Evolutionary conservation across 2,888 invertebrate genomes (phyloP).

Genomic region (Cartodere bifasciata): DNA sequence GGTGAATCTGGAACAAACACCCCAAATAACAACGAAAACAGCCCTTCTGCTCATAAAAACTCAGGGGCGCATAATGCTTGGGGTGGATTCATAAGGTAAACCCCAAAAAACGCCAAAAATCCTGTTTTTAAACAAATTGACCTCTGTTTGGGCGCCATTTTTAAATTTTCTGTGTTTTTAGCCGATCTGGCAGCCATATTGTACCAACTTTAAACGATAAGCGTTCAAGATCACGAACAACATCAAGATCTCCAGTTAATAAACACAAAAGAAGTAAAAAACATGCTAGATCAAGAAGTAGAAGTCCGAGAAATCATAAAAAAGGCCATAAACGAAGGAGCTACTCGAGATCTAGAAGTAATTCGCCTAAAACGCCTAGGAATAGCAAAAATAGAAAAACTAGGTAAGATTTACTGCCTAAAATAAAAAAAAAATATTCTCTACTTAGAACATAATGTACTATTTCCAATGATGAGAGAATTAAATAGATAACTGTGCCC

Average conservation of each 20-base stretch:
- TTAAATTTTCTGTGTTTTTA: conserved; percentile 16
- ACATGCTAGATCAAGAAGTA: conserved; percentile 28
- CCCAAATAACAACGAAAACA: conserved; percentile 28
- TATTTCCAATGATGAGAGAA: no score
- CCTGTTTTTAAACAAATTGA: no score
- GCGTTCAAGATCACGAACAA: conserved; percentile 29
- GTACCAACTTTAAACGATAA: conserved; percentile 30
- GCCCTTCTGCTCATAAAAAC: conserved; percentile 39
- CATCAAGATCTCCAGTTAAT: conserved; percentile 28
- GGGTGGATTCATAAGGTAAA: conserved; percentile 53
- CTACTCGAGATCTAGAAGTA: conserved; percentile 32
- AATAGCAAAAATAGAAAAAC: conserved; percentile 26
- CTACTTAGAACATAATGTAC: no score
- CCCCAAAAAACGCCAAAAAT: no score
- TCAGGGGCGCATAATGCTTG: conserved; percentile 51
- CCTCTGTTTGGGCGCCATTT: no score
- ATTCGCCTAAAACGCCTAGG: no score
- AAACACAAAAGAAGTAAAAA: conserved; percentile 31
- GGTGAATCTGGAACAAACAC: conserved; percentile 41
- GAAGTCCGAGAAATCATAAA: conserved; percentile 29
- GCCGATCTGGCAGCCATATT: conserved; percentile 34
- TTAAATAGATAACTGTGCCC: no score
- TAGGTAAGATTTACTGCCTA: conserved; percentile 15
- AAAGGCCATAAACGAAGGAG: conserved; percentile 31
- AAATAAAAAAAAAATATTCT: no score